phyloP scores from a whole-genome alignment of 2,113 vertebrate species.

The Oryzias woworae region DNA sequence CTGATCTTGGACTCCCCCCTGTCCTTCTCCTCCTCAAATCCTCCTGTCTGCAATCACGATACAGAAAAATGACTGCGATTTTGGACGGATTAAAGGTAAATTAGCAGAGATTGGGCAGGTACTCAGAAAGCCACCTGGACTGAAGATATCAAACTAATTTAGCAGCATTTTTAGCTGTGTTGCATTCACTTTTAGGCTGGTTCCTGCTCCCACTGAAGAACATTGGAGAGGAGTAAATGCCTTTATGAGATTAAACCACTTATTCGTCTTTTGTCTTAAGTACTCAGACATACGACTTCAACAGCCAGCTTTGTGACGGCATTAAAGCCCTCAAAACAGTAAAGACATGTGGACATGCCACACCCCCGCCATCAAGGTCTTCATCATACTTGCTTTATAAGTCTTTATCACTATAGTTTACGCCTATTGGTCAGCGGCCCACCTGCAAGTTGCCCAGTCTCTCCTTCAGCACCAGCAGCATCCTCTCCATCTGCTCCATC shows the following conservation, averaged over 20 bases:
- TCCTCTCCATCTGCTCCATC: slow-evolving; percentile 77
- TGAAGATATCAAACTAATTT: neutral
- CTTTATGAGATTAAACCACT: slow-evolving; percentile 45
- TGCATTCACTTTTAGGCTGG: slow-evolving; percentile 17
- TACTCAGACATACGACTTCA: slow-evolving; percentile 18
- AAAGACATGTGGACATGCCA: neutral
- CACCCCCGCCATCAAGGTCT: neutral
- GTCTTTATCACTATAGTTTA: too few relatives aligned
- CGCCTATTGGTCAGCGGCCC: slow-evolving; percentile 22
- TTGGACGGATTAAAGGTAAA: too few relatives aligned
- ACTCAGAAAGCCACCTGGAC: neutral
- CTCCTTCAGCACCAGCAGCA: slow-evolving; percentile 82
- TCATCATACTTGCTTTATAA: neutral
- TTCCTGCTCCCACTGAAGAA: slow-evolving; percentile 15
- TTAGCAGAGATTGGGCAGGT: too few relatives aligned
- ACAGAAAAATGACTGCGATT: neutral
- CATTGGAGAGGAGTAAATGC: slow-evolving; percentile 16
- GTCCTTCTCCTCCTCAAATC: neutral
- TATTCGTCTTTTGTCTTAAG: slow-evolving; percentile 42
- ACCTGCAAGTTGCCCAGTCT: slow-evolving; percentile 82
- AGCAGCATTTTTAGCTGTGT: neutral
- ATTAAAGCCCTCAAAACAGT: slow-evolving; percentile 12
- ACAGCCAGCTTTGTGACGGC: slow-evolving; percentile 20
- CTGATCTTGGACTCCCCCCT: slow-evolving; percentile 54
- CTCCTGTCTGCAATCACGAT: slow-evolving; percentile 29